phyloP scores from a whole-genome alignment of 1,140 invertebrate genomes.

The Rhynchophorus ferrugineus region DNA sequence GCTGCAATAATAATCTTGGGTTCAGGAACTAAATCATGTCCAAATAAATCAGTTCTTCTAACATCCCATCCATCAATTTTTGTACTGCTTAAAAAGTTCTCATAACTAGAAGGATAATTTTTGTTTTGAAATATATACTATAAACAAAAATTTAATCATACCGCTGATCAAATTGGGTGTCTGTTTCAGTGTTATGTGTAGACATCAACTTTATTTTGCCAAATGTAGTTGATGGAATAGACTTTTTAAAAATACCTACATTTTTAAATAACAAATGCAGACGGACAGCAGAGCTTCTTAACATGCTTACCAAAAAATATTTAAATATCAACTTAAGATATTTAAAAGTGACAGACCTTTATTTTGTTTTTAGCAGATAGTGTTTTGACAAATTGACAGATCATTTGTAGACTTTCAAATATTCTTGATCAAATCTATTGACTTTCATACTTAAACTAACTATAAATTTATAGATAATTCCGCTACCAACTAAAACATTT shows the following conservation, averaged over 20 bases:
- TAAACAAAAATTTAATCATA: background rate
- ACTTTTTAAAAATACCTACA: conserved; percentile 11
- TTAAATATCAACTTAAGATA: no score
- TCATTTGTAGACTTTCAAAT: no score
- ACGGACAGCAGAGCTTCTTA: conserved; percentile 30
- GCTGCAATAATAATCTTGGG: conserved; percentile 87
- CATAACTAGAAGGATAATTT: conserved; percentile 49
- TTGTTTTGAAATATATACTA: background rate
- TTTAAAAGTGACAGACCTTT: no score
- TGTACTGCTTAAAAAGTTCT: conserved; percentile 76
- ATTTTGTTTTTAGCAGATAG: no score
- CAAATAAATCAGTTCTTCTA: conserved; percentile 75
- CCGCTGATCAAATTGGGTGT: conserved; percentile 37
- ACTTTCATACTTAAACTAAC: no score
- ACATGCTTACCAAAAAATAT: no score
- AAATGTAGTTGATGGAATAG: background rate
- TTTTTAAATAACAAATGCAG: conserved; percentile 25
- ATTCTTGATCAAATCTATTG: no score
- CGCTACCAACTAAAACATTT: no score
- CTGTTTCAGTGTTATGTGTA: conserved; percentile 35
- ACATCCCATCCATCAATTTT: conserved; percentile 97
- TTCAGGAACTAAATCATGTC: conserved; percentile 91
- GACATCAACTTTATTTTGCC: conserved; percentile 9
- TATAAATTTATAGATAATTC: no score
- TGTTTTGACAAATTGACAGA: no score